Base-by-base conservation (phyloP, 2,113 vertebrate genomes). In the Calidris pugnax region DNA sequence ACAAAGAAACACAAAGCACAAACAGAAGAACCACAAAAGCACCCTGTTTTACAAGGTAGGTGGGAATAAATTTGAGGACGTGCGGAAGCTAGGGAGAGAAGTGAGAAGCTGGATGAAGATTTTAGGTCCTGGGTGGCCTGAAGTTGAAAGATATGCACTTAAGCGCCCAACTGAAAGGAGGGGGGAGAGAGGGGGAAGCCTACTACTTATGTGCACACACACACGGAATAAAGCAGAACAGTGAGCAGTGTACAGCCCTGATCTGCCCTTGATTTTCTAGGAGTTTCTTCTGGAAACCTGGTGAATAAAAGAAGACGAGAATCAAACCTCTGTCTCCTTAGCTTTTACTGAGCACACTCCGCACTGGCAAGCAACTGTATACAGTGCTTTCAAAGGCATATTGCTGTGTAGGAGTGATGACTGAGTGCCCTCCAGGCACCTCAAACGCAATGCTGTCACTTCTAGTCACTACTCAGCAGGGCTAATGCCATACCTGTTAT, bases 401-500 rank as follows among this genome's bases (percentile, higher is more conserved):
- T 69, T 87, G 94, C 87, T 95, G 87, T 97, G 97, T 94, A 98
- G 94, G 91, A 97, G 96, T 95, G 97, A 97, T 97, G 98, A 98
- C 87, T 95, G 97, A 98, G 95, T 97, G 97, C 98, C 97, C 98
- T 98, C n/a, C 90, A 93, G 98, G 98, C 98, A 97, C 95, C 96
- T 97, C 97, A 98, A 98, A 97, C 7, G 75, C 95, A 93, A 93
- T 72, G 87, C 97, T 98, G 98, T 98, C 98, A 98, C 98, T 98
- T 98, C 97, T 96, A 98, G 98, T 98, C 98, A 97, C 98, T 97
- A 87, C 93, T 97, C 94, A 95, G 95, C 97, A 95, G 91, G 90
- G 95, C 95, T 97, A 97, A 98, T 96, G 98, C 98, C 98, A 97
- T 98, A 95, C 98, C 98, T 98, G 98, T 99, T 98, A 97, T 96